phyloP scores from a whole-genome alignment of 2,797 vertebrate genomes.

The Chrosomus eos region DNA sequence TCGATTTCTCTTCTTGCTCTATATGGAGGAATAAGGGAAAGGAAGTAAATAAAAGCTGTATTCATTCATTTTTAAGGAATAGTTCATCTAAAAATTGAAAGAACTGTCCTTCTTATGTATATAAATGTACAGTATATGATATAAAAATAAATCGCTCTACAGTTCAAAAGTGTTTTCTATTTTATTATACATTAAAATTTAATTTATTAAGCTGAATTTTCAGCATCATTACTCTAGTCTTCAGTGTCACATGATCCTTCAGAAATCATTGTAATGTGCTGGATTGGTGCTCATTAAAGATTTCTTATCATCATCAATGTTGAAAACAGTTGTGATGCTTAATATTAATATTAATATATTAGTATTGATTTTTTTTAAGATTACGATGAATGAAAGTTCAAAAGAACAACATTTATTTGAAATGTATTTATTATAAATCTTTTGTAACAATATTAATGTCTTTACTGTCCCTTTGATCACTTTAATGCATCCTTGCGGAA shows the following conservation, averaged over 20 bases:
- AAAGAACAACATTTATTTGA: background rate
- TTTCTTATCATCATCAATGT: background rate
- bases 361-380: background rate
- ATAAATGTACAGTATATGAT: no score
- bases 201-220: background rate
- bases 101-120: background rate
- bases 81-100: background rate
- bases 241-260: background rate
- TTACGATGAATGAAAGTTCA: background rate
- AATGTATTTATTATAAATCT: background rate
- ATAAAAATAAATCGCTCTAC: background rate
- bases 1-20: constrained; percentile 81
- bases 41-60: constrained; percentile 32
- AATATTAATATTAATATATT: no score
- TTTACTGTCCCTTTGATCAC: background rate
- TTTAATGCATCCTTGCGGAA: background rate
- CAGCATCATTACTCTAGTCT: background rate
- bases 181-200: no score
- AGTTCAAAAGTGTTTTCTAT: background rate
- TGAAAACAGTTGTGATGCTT: background rate
- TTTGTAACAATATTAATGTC: background rate
- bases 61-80: background rate
- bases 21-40: constrained; percentile 40
- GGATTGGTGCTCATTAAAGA: background rate
- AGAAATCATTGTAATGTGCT: background rate